Evolutionary conservation across 2,797 vertebrate genomes (phyloP).

Genomic region (Columba guinea): DNA sequence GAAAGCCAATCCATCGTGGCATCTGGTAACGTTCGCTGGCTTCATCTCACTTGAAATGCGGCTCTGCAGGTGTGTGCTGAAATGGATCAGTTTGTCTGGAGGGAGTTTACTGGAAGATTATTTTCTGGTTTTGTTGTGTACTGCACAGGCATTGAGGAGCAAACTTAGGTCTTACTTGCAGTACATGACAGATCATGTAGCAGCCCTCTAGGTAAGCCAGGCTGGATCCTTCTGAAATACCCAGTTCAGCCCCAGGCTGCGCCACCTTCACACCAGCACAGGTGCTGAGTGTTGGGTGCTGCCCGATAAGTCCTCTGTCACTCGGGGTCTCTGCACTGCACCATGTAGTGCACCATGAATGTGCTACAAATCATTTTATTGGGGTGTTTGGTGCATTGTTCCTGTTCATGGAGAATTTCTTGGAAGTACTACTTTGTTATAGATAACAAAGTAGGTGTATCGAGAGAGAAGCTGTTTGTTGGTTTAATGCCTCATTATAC

Average conservation of each 20-base stretch:
- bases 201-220: background rate
- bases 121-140: background rate
- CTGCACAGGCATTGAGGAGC: fast-evolving
- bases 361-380: fast-evolving
- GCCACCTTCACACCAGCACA: background rate
- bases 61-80: background rate
- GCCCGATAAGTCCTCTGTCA: background rate
- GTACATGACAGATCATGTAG: fast-evolving
- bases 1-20: background rate
- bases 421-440: too few relatives aligned
- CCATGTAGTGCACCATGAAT: too few relatives aligned
- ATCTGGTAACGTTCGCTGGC: background rate
- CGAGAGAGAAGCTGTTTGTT: background rate
- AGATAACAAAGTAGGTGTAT: background rate
- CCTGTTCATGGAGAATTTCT: background rate
- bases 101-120: background rate
- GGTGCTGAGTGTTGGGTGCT: background rate
- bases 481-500: background rate
- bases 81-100: fast-evolving
- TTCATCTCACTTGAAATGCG: background rate
- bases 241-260: background rate
- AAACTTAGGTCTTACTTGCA: background rate
- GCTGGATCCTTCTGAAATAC: background rate
- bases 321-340: fast-evolving
- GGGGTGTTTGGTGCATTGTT: background rate